A percentile compares a stretch with the other conserved stretches of the same genome.
Conservation (phyloP, 2,797 vertebrate species). For the Ptychobarbus kaznakovi region DNA sequence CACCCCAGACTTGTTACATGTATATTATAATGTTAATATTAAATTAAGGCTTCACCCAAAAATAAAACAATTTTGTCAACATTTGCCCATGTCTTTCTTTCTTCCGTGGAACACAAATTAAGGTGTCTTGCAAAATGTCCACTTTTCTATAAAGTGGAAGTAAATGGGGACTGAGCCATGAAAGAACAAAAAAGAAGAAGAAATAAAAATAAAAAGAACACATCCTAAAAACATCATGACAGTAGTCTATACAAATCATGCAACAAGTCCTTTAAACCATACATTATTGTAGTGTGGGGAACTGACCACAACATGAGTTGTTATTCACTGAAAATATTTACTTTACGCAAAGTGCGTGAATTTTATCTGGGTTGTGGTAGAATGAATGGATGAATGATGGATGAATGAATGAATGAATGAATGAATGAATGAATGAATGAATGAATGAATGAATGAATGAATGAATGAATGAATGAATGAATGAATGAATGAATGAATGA, state of each 20-base stretch:
- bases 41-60: background rate
- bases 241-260: background rate
- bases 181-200: too few relatives aligned
- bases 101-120: background rate
- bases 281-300: background rate
- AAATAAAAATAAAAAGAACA: background rate
- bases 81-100: background rate
- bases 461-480: background rate
- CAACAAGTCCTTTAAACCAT: background rate
- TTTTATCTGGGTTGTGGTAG: background rate
- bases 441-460: background rate
- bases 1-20: background rate
- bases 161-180: background rate
- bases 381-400: background rate
- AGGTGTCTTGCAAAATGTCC: background rate
- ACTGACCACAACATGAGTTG: background rate
- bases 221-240: background rate
- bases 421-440: background rate
- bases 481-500: background rate
- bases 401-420: background rate
- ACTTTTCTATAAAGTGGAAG: background rate
- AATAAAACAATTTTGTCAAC: background rate
- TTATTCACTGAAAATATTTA: background rate
- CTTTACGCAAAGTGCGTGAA: background rate
- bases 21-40: background rate